phyloP scores from a whole-genome alignment of 2,113 vertebrate genomes.

The Sisor rabdophorus region DNA sequence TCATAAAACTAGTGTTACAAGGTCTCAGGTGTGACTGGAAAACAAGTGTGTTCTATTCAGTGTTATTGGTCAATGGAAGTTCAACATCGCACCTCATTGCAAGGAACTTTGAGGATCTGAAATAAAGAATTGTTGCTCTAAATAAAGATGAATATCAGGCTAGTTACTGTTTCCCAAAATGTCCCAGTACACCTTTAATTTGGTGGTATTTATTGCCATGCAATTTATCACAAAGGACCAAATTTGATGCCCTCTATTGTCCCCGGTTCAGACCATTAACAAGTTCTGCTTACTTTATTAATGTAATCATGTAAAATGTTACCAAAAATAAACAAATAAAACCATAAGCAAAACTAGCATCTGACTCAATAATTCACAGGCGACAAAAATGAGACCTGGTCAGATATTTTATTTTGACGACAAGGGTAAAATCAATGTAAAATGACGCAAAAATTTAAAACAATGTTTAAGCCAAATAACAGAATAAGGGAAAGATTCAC shows the following conservation, averaged over 20 bases:
- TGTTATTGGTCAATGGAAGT: too few species aligned
- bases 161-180: too few species aligned
- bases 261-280: neutral
- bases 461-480: slow-evolving; percentile 61
- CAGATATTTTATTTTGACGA: slow-evolving; percentile 73
- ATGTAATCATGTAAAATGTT: neutral
- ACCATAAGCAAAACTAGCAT: too few species aligned
- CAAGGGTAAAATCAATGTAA: slow-evolving; percentile 74
- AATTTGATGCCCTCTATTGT: neutral
- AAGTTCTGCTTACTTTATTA: neutral
- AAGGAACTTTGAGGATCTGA: too few species aligned
- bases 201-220: neutral
- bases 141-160: too few species aligned
- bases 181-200: too few species aligned
- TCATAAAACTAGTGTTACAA: too few species aligned
- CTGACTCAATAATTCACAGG: neutral
- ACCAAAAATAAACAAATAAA: neutral
- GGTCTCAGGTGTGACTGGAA: too few species aligned
- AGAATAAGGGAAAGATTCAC: slow-evolving; percentile 52
- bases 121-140: too few species aligned
- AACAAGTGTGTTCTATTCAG: too few species aligned
- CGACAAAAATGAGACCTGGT: slow-evolving; percentile 47
- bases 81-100: too few species aligned
- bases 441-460: slow-evolving; percentile 66
- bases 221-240: neutral